Conservation (phyloP, 2,113 vertebrate genomes). For the Corapipo altera region DNA sequence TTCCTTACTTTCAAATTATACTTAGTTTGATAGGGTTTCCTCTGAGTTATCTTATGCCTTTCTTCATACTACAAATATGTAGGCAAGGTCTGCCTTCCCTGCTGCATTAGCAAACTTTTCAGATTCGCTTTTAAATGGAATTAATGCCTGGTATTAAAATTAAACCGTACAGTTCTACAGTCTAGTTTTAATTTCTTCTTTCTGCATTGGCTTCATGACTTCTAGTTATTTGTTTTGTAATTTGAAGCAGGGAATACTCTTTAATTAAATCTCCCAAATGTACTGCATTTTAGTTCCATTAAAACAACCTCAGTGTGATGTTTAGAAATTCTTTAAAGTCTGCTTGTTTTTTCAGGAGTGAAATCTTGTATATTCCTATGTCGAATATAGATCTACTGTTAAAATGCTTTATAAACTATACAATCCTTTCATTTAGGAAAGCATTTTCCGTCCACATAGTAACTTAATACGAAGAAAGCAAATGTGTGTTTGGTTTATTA, state of each 20-base stretch:
- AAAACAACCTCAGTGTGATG: background rate
- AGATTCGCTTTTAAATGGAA: background rate
- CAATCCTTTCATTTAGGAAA: constrained; percentile 4
- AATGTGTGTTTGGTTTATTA: constrained; percentile 25
- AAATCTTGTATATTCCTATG: background rate
- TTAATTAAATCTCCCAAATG: background rate
- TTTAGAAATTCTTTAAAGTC: constrained; percentile 1
- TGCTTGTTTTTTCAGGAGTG: background rate
- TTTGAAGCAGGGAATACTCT: background rate
- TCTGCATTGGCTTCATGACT: background rate
- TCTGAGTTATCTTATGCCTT: background rate
- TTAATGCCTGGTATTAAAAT: background rate
- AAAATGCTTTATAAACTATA: background rate
- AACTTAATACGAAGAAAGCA: background rate
- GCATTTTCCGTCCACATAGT: constrained; percentile 13
- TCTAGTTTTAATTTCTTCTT: background rate
- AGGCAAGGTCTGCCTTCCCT: background rate
- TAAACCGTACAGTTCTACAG: background rate
- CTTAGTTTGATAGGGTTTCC: background rate
- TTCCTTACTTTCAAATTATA: background rate
- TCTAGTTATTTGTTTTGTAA: background rate
- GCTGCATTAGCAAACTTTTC: background rate
- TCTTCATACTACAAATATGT: background rate
- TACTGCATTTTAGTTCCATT: background rate
- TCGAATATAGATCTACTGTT: constrained; percentile 31